phyloP scores from a whole-genome alignment of 1,140 invertebrate genomes.

The Belonocnema kinseyi region DNA sequence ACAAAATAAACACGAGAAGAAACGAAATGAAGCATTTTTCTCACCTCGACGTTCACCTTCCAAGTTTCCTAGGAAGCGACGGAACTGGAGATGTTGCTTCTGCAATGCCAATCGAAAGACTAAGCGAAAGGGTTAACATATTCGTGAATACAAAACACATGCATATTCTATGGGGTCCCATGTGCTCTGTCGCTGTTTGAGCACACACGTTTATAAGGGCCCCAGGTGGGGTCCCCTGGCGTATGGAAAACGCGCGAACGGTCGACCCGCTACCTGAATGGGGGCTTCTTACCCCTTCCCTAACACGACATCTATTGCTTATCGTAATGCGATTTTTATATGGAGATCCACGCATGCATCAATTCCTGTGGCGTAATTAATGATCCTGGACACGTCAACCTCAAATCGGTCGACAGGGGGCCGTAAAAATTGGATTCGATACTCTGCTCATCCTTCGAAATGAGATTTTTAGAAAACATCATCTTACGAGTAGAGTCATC shows the following conservation, averaged over 20 bases:
- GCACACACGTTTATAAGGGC: constrained; percentile 61
- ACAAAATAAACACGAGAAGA: neutral
- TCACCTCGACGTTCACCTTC: constrained; percentile 34
- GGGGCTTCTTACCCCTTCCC: constrained; percentile 47
- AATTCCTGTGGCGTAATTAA: constrained; percentile 49
- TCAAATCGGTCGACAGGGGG: constrained; percentile 43
- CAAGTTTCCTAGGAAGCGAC: constrained; percentile 4
- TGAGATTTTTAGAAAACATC: constrained; percentile 37
- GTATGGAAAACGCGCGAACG: constrained; percentile 53
- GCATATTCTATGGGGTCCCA: constrained; percentile 65
- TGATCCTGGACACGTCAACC: constrained; percentile 42
- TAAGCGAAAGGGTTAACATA: constrained; percentile 76
- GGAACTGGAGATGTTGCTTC: constrained; percentile 68
- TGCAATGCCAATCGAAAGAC: constrained; percentile 72
- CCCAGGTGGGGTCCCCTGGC: constrained; percentile 67
- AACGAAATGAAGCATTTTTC: neutral
- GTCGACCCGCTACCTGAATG: constrained; percentile 60
- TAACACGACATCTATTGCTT: constrained; percentile 65
- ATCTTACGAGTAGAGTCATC: constrained; percentile 13
- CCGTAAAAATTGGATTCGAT: constrained; percentile 62
- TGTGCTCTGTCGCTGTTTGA: constrained; percentile 55
- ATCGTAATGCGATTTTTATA: constrained; percentile 72
- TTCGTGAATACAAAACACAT: constrained; percentile 72
- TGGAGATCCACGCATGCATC: constrained; percentile 43
- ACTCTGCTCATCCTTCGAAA: constrained; percentile 37